A percentile compares a stretch with the other conserved stretches of the same genome.
Evolutionary conservation across 2,888 invertebrate species (phyloP).

Genomic region (Phrixothrix hirtus): DNA sequence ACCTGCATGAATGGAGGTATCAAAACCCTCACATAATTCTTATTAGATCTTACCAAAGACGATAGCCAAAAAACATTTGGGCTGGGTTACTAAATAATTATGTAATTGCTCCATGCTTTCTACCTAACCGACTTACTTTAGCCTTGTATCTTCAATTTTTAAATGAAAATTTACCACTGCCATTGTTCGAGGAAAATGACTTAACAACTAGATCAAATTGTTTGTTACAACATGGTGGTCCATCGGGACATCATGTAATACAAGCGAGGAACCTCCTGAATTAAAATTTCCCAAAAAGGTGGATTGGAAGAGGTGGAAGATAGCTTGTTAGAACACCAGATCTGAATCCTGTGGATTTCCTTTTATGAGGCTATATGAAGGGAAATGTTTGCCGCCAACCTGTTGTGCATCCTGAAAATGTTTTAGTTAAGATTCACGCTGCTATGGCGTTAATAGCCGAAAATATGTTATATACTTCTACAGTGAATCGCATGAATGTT

Average conservation of each 20-base stretch:
- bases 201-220: not conserved
- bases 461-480: too few species aligned
- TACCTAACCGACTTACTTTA: not conserved
- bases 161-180: constrained; percentile 1
- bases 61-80: not conserved
- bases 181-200: not conserved
- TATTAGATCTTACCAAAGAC: not conserved
- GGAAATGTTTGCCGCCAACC: too few species aligned
- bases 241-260: not conserved
- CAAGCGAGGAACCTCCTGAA: not conserved
- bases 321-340: not conserved
- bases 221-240: not conserved
- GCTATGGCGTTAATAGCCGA: too few species aligned
- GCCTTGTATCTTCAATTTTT: constrained; percentile 2
- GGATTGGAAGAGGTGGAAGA: not conserved
- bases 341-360: not conserved
- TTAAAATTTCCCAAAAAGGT: not conserved
- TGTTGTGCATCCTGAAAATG: not conserved
- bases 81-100: too few species aligned
- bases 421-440: too few species aligned
- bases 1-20: not conserved
- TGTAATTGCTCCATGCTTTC: not conserved
- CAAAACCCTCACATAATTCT: not conserved
- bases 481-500: too few species aligned
- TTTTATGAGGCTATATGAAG: too few species aligned